Base-by-base conservation (phyloP, 2,888 invertebrate genomes). In the Ennomos erosarius region DNA sequence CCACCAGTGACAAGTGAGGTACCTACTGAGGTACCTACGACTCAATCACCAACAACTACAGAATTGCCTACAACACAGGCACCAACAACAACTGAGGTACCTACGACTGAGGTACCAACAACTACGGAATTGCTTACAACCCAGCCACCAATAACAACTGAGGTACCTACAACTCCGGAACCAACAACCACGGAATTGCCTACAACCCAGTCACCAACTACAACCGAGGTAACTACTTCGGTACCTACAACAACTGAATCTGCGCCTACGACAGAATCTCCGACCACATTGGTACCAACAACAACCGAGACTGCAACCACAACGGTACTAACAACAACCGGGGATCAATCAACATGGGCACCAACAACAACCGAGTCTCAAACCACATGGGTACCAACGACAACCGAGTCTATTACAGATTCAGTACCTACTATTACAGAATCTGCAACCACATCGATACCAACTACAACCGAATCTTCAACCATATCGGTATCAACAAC, bases 71-170 rank as follows among this genome's bases (percentile, higher is more conserved):
- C 26, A 0, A 6, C 4, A 6, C 6, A 3, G 6, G 5, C 6
- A 6, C 26, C 26, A 6, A 26, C 26, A 26, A 26, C 26, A 26
- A 26, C 26, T 0, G 26, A 26, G 26, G 26, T 5, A 6, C 26
- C 26, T 6, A 26, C 26, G 6, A 26, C 26, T 6, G 26, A 26
- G 26, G 16, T 12, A 1, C 43, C 58, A 1, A 50, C 61, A 45
- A 61, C 61, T 9, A 38, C 44, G 4, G 26, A 26, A 4, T 26
- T 4, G 1, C 2, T 26, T 1, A 26, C 4, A 1, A 26, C 26
- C 3, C 6, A 0, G 26, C 5, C 6, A 10, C 48, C 46, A 9
- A 26, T 51, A 9, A 67, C 64, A 42, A 62, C 52, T 9, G 59
- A 47, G 34, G 40, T 44, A 5, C 53, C 37, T 36, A 51, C 50